Evolutionary conservation across 2,888 invertebrate species (phyloP).

Genomic region (Seladonia tumulorum): DNA sequence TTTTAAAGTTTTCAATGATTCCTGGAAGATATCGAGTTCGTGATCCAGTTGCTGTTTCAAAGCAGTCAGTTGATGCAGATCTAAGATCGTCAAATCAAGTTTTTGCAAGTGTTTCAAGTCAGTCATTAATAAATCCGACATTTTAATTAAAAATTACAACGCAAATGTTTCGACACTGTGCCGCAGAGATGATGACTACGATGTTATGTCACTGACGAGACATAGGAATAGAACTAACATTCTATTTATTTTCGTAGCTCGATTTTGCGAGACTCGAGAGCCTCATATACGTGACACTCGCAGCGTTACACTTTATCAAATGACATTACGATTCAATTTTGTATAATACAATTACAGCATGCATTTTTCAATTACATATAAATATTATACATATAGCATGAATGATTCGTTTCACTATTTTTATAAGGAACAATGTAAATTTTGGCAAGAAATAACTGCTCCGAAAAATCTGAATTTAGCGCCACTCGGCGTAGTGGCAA

Average conservation of each 20-base stretch:
- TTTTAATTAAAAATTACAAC: conserved; percentile 68
- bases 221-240: conserved; percentile 10
- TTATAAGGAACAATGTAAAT: not conserved
- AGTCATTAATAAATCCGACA: conserved; percentile 87
- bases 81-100: conserved; percentile 92
- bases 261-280: not conserved
- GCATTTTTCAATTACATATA: not conserved
- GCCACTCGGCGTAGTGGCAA: not conserved
- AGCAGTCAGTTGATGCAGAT: conserved; percentile 92
- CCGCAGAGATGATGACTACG: not conserved
- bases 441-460: not conserved
- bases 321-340: not conserved
- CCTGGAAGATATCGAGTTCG: conserved; percentile 95
- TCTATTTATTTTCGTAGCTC: conserved; percentile 15
- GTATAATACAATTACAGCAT: not conserved
- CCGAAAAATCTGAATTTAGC: not conserved
- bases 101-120: conserved; percentile 88
- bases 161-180: not conserved
- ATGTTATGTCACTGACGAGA: not conserved
- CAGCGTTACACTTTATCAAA: not conserved
- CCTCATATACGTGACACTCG: not conserved
- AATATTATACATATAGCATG: not conserved
- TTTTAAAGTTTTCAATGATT: conserved; percentile 95
- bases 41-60: conserved; percentile 95
- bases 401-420: not conserved